Evolutionary conservation across 2,113 vertebrate species (phyloP), one percentile per base, ranked within the genome.

Genomic region (Clupea harengus): DNA sequence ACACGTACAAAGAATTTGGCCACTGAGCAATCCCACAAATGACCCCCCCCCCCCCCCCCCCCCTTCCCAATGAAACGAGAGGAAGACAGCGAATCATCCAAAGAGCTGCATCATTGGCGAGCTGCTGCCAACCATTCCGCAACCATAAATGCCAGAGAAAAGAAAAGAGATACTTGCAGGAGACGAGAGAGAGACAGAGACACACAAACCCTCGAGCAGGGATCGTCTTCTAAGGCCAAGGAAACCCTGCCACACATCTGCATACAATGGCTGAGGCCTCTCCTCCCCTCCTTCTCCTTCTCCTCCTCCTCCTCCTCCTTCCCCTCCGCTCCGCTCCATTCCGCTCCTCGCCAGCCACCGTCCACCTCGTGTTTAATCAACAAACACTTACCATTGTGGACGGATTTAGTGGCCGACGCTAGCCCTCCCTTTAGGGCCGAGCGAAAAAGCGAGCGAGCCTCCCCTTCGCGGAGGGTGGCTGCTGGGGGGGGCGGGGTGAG

Each of bases 221-320:
- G 86, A 86, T 87, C 86, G 72, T 22, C 82, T 89, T 87, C 83
- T 82, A 85, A 85, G 64, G 82, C 75, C 84, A 80, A 87, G 88
- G 87, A 88, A 90, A 89, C 88, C 85, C 80, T 82, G 87, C 54
- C 84, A 82, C 81, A 87, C 83, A 89, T 87, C 84, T 88, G 86
- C 86, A 88, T 85, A 89, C 85, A 88, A 84, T 85, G 82, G 80
- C 45, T 75, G 7, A 50, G 15, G 47, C 78, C 13, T 39, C 72
- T 15, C 72, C 28, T 28, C 10, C 13, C 67, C 10, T 32, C 72
- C 72, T 39, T 2, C 39, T 25, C 64, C 22, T 6, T 9, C n/a
- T 10, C 22, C 64, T 67, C 9, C n/a, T 25, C 25, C 72, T 39
- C 64, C 64, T 3, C 64, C 28, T 9, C 7, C 64, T 13, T 72